Evolutionary conservation across 1,140 invertebrate species (phyloP).

Genomic region (Drosophila tsacasi): DNA sequence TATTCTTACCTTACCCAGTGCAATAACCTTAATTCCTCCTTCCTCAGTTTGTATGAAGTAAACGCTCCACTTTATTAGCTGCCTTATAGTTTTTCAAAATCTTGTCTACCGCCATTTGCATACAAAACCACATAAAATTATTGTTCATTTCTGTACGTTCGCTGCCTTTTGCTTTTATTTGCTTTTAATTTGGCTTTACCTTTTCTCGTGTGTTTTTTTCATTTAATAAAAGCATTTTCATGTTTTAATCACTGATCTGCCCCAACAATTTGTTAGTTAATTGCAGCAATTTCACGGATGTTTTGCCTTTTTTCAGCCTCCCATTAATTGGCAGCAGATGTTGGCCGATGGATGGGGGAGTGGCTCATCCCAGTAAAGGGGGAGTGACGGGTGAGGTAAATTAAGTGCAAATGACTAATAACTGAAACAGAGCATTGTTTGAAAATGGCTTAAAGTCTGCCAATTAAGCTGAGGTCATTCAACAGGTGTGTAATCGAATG

Average conservation of each 20-base stretch:
- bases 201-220: slow-evolving; percentile 11
- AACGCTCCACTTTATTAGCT: not conserved
- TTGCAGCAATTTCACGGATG: slow-evolving; percentile 66
- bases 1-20: not conserved
- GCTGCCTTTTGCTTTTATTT: slow-evolving; percentile 26
- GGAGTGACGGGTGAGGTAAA: slow-evolving; percentile 2
- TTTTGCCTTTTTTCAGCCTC: slow-evolving; percentile 30
- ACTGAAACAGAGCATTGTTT: slow-evolving; percentile 15
- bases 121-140: slow-evolving; percentile 39
- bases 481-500: slow-evolving; percentile 35
- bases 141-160: slow-evolving; percentile 6
- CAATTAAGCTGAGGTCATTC: slow-evolving; percentile 34
- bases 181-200: slow-evolving; percentile 26
- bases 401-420: slow-evolving; percentile 36
- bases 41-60: not conserved
- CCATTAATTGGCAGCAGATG: slow-evolving; percentile 41
- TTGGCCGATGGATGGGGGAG: slow-evolving; percentile 8
- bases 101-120: not conserved
- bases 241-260: slow-evolving; percentile 78
- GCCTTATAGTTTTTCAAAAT: not conserved
- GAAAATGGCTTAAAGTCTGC: slow-evolving; percentile 18
- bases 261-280: slow-evolving; percentile 78
- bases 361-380: slow-evolving; percentile 12
- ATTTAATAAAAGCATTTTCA: slow-evolving; percentile 71
- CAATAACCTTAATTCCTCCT: not conserved